These are phyloP conservation scores for Melanotus villosus DNA, from an alignment of 2,888 invertebrate species.

Conservation along the genomic window DNA sequence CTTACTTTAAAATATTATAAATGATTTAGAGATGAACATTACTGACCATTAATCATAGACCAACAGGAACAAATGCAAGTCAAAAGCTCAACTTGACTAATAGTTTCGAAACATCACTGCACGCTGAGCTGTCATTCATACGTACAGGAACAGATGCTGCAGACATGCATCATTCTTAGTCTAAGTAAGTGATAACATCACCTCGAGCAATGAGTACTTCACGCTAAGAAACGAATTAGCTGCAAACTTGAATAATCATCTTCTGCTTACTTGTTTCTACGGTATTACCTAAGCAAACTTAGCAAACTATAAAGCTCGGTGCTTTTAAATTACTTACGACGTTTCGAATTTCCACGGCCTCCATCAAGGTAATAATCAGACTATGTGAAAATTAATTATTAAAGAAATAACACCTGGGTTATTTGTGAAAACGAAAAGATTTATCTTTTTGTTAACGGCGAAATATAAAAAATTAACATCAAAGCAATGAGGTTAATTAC, in stretches of 20 bases:
- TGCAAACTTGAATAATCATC: conserved; percentile 9
- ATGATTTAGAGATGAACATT: conserved; percentile 46
- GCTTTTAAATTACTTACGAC: no score
- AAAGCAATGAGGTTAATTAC: no score
- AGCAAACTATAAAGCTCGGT: no score
- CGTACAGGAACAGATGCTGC: conserved; percentile 57
- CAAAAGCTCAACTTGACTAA: conserved; percentile 55
- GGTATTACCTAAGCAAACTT: no score
- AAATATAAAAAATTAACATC: no score
- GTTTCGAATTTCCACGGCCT: no score
- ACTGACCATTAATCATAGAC: conserved; percentile 49
- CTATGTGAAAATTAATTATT: no score
- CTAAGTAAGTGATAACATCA: conserved; percentile 31
- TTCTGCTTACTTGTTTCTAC: no score
- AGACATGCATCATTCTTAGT: conserved; percentile 37
- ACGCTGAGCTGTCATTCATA: conserved; percentile 60
- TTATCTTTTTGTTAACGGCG: no score
- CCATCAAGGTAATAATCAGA: no score
- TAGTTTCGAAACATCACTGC: conserved; percentile 59
- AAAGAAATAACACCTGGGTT: no score
- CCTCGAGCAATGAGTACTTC: not conserved
- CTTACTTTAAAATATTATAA: conserved; percentile 9
- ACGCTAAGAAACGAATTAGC: conserved; percentile 3
- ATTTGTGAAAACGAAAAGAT: no score
- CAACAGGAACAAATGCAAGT: conserved; percentile 51